A percentile compares a stretch with the other conserved stretches of the same genome.
These are phyloP conservation scores for Ptyas mucosa DNA, from an alignment of 2,113 vertebrate genomes.

Conservation along the genomic window DNA sequence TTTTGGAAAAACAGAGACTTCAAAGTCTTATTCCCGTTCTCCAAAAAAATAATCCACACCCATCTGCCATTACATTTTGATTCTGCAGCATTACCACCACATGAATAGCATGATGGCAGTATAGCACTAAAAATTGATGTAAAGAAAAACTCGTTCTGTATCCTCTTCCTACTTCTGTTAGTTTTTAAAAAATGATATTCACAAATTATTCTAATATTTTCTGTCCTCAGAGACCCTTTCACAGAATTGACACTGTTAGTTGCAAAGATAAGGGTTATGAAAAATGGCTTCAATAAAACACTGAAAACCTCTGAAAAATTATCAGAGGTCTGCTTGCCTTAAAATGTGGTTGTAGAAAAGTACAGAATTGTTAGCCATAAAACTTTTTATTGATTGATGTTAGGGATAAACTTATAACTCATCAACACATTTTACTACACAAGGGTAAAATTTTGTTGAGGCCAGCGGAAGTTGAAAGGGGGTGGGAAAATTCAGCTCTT, in stretches of 20 bases:
- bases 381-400: conserved; percentile 10
- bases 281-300: conserved; percentile 26
- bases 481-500: not conserved
- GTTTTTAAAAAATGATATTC: conserved; percentile 1
- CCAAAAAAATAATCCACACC: not conserved
- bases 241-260: not conserved
- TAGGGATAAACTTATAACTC: conserved; percentile 6
- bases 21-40: not conserved
- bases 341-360: conserved; percentile 2
- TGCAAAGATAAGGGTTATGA: conserved; percentile 5
- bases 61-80: not conserved
- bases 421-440: not conserved
- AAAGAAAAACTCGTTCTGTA: not conserved
- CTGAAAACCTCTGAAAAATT: conserved; percentile 21
- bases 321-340: conserved; percentile 3
- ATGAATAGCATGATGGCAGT: not conserved
- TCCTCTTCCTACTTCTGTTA: not conserved
- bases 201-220: conserved; percentile 22
- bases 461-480: not conserved
- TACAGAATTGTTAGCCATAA: not conserved
- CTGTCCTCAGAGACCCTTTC: not conserved
- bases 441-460: not conserved
- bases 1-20: not conserved
- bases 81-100: not conserved
- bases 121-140: not conserved